Conservation (phyloP, 2,113 vertebrate species). For the Nothobranchius kuhntae region DNA sequence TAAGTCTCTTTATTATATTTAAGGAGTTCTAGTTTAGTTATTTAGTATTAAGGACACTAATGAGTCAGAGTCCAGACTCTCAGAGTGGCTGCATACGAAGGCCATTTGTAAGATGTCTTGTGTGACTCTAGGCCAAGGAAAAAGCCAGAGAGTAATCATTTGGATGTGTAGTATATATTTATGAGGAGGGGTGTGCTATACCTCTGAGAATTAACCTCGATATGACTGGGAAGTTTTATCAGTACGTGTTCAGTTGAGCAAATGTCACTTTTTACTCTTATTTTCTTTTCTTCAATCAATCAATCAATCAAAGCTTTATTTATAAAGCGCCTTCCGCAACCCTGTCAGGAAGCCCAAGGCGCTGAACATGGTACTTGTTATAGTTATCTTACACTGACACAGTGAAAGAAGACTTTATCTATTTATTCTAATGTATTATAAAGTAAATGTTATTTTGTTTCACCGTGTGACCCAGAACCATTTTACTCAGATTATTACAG, state of each 20-base stretch:
- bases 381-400: too few relatives aligned
- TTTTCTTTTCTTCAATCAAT: too few relatives aligned
- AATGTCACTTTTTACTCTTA: neutral
- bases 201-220: slow-evolving; percentile 4
- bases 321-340: too few relatives aligned
- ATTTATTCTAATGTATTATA: too few relatives aligned
- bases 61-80: neutral
- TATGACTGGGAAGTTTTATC: slow-evolving; percentile 2
- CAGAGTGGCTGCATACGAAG: neutral
- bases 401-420: too few relatives aligned
- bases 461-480: too few relatives aligned
- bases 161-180: neutral
- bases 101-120: slow-evolving; percentile 11
- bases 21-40: neutral
- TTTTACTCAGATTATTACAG: too few relatives aligned
- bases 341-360: too few relatives aligned
- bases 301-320: too few relatives aligned
- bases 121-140: neutral
- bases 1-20: neutral
- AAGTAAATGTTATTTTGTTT: too few relatives aligned
- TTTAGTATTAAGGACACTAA: neutral
- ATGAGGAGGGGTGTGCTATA: neutral
- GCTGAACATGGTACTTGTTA: too few relatives aligned
- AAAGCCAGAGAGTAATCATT: slow-evolving; percentile 1
- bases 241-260: neutral